phyloP scores from a whole-genome alignment of 1,140 invertebrate genomes.

The Zaprionus ornatus region DNA sequence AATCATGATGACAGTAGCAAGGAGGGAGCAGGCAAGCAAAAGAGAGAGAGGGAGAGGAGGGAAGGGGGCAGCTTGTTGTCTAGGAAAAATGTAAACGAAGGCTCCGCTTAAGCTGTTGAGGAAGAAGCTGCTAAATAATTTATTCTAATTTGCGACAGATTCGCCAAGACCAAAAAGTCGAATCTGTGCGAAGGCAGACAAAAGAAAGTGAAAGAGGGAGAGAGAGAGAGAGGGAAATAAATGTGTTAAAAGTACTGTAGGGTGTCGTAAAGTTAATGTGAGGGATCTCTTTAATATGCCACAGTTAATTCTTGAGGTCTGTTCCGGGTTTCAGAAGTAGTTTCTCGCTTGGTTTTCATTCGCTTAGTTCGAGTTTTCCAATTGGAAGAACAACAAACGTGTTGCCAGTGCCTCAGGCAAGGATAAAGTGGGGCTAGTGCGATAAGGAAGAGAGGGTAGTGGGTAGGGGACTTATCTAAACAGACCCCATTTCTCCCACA shows the following conservation, averaged over 20 bases:
- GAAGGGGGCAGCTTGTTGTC: constrained; percentile 1
- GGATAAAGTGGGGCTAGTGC: neutral
- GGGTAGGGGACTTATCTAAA: constrained; percentile 54
- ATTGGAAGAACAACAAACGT: constrained; percentile 45
- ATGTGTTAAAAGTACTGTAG: constrained; percentile 28
- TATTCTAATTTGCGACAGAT: constrained; percentile 71
- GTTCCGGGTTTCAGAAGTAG: constrained; percentile 4
- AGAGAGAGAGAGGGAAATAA: neutral
- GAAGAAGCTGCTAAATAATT: constrained; percentile 70
- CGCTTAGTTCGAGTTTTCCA: constrained; percentile 47
- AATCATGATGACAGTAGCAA: constrained; percentile 12
- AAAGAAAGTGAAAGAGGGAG: constrained; percentile 9
- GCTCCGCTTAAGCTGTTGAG: no score
- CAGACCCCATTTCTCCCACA: constrained; percentile 10
- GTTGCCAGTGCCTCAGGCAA: constrained; percentile 28
- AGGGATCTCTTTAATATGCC: constrained; percentile 17
- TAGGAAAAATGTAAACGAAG: constrained; percentile 37
- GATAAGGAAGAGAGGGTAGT: neutral
- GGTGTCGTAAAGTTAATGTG: constrained; percentile 24
- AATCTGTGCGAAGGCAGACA: constrained; percentile 14
- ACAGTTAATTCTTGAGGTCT: constrained; percentile 32
- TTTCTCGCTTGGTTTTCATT: constrained; percentile 13
- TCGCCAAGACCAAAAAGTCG: constrained; percentile 53
- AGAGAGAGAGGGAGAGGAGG: neutral
- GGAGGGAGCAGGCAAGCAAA: neutral